These are phyloP conservation scores for Oxyteleia sp. DNA, from an alignment of 2,888 invertebrate species.

Conservation along the genomic window DNA sequence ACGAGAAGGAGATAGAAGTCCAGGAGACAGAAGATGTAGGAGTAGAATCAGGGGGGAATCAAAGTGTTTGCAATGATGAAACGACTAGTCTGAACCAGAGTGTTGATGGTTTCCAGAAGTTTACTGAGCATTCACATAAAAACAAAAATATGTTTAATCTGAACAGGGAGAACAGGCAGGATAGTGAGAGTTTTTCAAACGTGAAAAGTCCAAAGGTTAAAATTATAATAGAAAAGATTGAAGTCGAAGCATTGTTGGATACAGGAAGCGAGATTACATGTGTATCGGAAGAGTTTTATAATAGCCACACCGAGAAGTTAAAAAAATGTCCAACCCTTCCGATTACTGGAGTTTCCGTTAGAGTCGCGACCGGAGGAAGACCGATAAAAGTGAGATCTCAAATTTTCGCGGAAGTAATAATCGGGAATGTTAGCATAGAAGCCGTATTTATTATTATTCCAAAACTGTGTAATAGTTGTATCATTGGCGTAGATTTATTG, in stretches of 20 bases:
- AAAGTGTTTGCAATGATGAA: no score
- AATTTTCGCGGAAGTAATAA: conserved; percentile 2
- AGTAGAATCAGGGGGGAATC: no score
- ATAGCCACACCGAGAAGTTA: not conserved
- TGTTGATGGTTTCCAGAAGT: not conserved
- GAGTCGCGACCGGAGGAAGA: conserved; percentile 13
- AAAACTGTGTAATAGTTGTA: conserved; percentile 12
- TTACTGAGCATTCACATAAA: not conserved
- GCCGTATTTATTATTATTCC: conserved; percentile 11
- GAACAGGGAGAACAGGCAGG: no score
- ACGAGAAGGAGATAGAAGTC: no score
- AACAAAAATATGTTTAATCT: no score
- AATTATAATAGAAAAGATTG: not conserved
- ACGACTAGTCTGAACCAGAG: no score
- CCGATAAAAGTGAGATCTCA: conserved; percentile 7
- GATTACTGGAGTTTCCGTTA: not conserved
- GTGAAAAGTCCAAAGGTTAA: conserved; percentile 3
- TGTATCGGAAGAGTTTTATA: conserved; percentile 13
- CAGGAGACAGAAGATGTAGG: no score
- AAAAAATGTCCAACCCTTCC: conserved; percentile 4
- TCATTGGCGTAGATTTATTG: conserved; percentile 14
- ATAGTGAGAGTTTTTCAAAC: no score
- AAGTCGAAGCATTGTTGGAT: conserved; percentile 1
- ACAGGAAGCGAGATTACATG: conserved; percentile 7
- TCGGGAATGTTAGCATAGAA: not conserved